Percentiles rank a stretch among this genome's conserved stretches.
phyloP scores from a whole-genome alignment of 92 coral and sea anemone species.

The Micromussa lordhowensis region DNA sequence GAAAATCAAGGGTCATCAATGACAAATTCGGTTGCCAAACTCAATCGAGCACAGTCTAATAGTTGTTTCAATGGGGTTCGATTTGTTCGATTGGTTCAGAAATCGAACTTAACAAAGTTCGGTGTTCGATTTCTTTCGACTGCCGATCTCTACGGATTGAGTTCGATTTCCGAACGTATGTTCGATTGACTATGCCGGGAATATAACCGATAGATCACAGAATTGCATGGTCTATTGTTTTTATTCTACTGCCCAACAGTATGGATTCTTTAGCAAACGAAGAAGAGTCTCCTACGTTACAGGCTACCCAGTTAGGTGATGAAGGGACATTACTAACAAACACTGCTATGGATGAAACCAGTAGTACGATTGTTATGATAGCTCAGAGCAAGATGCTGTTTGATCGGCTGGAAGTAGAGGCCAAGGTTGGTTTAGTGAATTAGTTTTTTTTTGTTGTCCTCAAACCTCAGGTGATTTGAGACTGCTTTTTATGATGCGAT shows the following conservation, averaged over 20 bases:
- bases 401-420: conserved; percentile 82
- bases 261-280: conserved; percentile 19
- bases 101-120: too few relatives aligned
- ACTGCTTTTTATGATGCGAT: neutral
- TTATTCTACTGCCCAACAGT: neutral
- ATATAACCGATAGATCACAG: neutral
- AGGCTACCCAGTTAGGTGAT: neutral
- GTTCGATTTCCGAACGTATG: too few relatives aligned
- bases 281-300: conserved; percentile 6
- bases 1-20: too few relatives aligned
- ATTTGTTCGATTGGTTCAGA: too few relatives aligned
- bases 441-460: neutral
- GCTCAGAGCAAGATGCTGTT: conserved; percentile 71
- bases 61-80: too few relatives aligned
- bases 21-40: too few relatives aligned
- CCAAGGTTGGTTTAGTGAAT: conserved; percentile 56
- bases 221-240: neutral
- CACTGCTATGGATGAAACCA: conserved; percentile 60
- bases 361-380: conserved; percentile 71
- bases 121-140: too few relatives aligned
- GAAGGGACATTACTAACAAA: conserved; percentile 7
- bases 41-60: too few relatives aligned
- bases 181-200: too few relatives aligned
- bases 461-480: too few relatives aligned
- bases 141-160: too few relatives aligned